Evolutionary conservation across 2,888 invertebrate species (phyloP).

Genomic region (Synanthedon andrenaeformis): DNA sequence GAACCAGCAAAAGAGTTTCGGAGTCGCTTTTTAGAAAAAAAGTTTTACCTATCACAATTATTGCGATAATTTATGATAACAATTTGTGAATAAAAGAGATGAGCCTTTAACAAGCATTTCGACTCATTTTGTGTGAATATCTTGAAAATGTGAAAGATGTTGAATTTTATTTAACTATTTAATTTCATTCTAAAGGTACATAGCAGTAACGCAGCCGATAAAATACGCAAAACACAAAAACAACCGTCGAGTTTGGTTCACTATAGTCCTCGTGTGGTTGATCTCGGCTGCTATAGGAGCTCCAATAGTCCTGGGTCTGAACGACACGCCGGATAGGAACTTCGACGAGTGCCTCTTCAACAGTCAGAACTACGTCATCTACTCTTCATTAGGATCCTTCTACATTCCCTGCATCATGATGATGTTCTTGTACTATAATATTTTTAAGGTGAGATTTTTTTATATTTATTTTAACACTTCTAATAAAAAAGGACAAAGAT

Average conservation of each 20-base stretch:
- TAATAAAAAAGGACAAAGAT: neutral
- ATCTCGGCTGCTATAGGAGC: conserved; percentile 93
- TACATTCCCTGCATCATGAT: conserved; percentile 99
- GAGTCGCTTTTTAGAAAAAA: too few species aligned
- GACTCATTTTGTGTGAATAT: too few species aligned
- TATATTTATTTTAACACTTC: neutral
- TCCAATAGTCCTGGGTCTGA: conserved; percentile 95
- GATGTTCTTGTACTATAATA: conserved; percentile 97
- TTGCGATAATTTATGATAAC: too few species aligned
- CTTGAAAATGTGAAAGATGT: too few species aligned
- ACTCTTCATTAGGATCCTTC: conserved; percentile 97
- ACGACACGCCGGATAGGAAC: conserved; percentile 88
- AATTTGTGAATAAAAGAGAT: too few species aligned
- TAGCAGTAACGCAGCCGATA: conserved; percentile 98
- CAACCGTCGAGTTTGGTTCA: conserved; percentile 92
- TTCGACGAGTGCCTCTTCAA: conserved; percentile 94
- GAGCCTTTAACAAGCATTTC: too few species aligned
- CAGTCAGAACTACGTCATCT: conserved; percentile 97
- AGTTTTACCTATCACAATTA: too few species aligned
- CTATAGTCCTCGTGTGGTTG: conserved; percentile 95
- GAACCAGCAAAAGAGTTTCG: too few species aligned
- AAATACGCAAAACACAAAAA: conserved; percentile 99
- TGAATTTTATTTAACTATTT: too few species aligned
- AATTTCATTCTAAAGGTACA: conserved; percentile 88
- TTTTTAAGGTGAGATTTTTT: conserved; percentile 85